phyloP scores from a whole-genome alignment of 2,797 vertebrate species.

The Sciaenops ocellatus region DNA sequence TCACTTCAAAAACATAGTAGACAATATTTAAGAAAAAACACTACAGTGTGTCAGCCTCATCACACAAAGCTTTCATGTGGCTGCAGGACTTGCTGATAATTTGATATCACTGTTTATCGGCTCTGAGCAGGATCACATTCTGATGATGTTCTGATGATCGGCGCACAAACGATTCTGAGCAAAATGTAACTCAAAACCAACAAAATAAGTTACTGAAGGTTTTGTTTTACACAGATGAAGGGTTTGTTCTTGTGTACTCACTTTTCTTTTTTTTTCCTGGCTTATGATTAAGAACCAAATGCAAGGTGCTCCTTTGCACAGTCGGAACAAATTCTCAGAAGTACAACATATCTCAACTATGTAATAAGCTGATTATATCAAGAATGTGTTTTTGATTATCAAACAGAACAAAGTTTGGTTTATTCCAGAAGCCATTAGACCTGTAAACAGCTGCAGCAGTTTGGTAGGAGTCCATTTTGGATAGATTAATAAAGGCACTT shows the following conservation, averaged over 20 bases:
- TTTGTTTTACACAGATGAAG: background rate
- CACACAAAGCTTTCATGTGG: background rate
- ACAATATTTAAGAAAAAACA: background rate
- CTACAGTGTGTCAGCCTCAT: background rate
- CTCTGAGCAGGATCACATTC: background rate
- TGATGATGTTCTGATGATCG: no score
- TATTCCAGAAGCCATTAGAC: background rate
- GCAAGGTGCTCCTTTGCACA: background rate
- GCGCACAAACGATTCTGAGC: background rate
- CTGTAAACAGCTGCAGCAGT: background rate
- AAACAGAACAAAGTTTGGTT: background rate
- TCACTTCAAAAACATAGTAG: background rate
- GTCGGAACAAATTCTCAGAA: background rate
- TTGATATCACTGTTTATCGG: background rate
- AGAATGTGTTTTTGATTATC: background rate
- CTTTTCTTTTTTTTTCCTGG: background rate
- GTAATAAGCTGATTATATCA: background rate
- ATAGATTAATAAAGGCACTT: background rate
- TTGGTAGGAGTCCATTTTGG: no score
- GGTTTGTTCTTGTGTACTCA: background rate
- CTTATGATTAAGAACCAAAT: background rate
- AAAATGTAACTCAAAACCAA: background rate
- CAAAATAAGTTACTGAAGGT: background rate
- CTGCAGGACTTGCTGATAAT: conserved; percentile 1
- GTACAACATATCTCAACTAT: background rate